A percentile compares a stretch with the other conserved stretches of the same genome.
Evolutionary conservation across 1,140 invertebrate genomes (phyloP).

Genomic region (Drosophila simulans): DNA sequence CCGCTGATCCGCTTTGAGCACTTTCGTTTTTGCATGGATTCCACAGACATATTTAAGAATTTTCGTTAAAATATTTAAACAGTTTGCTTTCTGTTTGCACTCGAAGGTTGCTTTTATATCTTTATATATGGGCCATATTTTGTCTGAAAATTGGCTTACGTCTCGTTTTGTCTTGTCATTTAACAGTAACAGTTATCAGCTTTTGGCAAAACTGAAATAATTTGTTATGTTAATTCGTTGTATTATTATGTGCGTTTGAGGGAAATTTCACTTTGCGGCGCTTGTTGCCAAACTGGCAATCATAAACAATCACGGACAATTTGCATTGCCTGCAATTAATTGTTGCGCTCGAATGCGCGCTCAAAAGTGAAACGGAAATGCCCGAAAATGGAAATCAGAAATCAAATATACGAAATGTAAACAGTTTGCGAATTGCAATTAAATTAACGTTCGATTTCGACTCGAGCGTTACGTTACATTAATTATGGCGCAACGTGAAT

Average conservation of each 20-base stretch:
- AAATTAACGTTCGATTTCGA: constrained; percentile 69
- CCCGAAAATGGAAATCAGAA: constrained; percentile 49
- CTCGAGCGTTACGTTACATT: constrained; percentile 60
- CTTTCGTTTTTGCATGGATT: constrained; percentile 68
- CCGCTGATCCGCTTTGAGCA: constrained; percentile 44
- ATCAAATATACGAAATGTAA: constrained; percentile 40
- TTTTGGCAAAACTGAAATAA: constrained; percentile 37
- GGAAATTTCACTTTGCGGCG: constrained; percentile 53
- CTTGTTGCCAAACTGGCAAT: constrained; percentile 44
- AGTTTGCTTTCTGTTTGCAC: constrained; percentile 70
- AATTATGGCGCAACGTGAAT: constrained; percentile 75
- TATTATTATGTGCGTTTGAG: constrained; percentile 33
- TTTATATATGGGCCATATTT: constrained; percentile 33
- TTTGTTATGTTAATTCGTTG: constrained; percentile 43
- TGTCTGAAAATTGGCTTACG: constrained; percentile 14
- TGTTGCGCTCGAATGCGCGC: constrained; percentile 73
- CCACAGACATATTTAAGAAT: constrained; percentile 54
- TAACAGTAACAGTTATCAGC: constrained; percentile 15
- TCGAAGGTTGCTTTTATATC: constrained; percentile 36
- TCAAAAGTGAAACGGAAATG: constrained; percentile 71
- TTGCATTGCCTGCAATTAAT: constrained; percentile 69
- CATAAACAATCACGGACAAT: constrained; percentile 51
- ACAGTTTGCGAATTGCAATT: constrained; percentile 70
- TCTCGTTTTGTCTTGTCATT: constrained; percentile 19
- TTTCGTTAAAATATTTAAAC: constrained; percentile 71